Evolutionary conservation across 2,888 invertebrate genomes (phyloP), one percentile per base, ranked within the genome.

Genomic region (Theretra japonica): DNA sequence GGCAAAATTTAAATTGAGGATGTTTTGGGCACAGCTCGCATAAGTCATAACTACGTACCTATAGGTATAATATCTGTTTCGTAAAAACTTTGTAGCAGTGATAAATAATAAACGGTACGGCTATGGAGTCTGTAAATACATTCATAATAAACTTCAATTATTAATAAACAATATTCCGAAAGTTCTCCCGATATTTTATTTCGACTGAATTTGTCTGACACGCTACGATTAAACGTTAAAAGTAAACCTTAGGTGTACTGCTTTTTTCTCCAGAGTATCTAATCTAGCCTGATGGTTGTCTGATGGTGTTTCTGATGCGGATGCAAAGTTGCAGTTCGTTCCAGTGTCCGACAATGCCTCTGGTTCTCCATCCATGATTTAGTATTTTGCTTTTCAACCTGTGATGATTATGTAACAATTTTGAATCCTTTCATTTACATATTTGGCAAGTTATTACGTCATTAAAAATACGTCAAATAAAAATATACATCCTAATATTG

Each of bases 231-330:
- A 21, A 62, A 68, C 21, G 25, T 59, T 25, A 69, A 15, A 25
- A 50, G 57, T 60, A 48, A 69, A 91, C 94, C 94, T 90, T 77
- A 94, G 80, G 78, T 94, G 94, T 69, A 93, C 90, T 73, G 94
- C 94, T 83, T 94, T 94, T 82, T 94, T 94, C 76, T 94, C 94
- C 74, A 94, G 82, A 28, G 93, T 88, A 79, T 94, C 94, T 76
- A 91, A 82, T 85, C 88, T 94, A 48, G 90, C 89, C 83, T 93
- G 93, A 79, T 88, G 88, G 73, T 86, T 86, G 77, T 93, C 93
- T 72, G 92, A 90, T 74, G 87, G 73, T 50, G 89, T 88, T 80
- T 92, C 92, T 72, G 92, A 91, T 72, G 86, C 82, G 30, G 90
- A 87, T 73, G 86, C 85, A 68, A 90, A 78, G 78, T 92, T 91